Evolutionary conservation across 2,797 vertebrate species (phyloP).

Genomic region (Spinus pinus): DNA sequence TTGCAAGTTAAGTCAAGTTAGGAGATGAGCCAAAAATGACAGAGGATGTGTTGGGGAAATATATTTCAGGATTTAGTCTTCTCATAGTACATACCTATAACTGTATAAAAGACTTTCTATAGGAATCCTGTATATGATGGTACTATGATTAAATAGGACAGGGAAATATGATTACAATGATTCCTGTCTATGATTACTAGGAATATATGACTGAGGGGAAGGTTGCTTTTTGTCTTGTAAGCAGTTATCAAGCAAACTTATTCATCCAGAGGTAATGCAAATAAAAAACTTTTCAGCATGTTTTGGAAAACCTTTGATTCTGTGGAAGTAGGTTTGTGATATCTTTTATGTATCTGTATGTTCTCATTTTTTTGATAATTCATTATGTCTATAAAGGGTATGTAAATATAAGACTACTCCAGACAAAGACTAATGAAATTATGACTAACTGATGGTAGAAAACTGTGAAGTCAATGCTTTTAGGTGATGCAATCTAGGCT

Average conservation of each 20-base stretch:
- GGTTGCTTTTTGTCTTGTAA: background rate
- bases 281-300: background rate
- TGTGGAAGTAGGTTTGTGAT: background rate
- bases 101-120: background rate
- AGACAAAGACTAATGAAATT: background rate
- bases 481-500: background rate
- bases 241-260: background rate
- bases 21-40: background rate
- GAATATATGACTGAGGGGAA: background rate
- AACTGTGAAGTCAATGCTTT: background rate
- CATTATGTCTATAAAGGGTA: background rate
- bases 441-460: background rate
- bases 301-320: background rate
- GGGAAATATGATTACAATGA: background rate
- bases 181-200: background rate
- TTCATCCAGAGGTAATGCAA: background rate
- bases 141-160: background rate
- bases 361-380: background rate
- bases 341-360: background rate
- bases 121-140: background rate
- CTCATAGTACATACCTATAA: background rate
- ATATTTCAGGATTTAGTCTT: background rate
- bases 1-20: background rate
- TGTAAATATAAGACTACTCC: background rate
- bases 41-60: background rate